phyloP scores from a whole-genome alignment of 2,888 invertebrate species.

The Cecidostiba fungosa region DNA sequence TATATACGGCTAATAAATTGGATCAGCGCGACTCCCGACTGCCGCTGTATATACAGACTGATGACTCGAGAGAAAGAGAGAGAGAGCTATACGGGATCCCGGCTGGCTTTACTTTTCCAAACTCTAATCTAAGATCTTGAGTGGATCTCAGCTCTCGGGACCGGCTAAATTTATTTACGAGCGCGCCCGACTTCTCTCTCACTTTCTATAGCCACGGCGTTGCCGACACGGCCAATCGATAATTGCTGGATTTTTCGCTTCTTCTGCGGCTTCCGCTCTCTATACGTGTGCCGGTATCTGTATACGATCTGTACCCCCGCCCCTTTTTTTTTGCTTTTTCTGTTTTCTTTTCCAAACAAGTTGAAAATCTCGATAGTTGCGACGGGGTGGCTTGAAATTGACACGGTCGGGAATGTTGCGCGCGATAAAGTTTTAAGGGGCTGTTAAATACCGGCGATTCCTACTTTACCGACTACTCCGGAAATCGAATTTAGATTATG shows the following conservation, averaged over 20 bases:
- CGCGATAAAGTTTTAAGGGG: not conserved
- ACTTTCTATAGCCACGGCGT: slow-evolving; percentile 42
- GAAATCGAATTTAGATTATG: not conserved
- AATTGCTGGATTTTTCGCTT: slow-evolving; percentile 55
- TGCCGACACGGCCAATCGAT: slow-evolving; percentile 57
- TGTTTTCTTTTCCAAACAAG: not conserved
- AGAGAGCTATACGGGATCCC: slow-evolving; percentile 65
- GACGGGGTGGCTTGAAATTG: too few species aligned
- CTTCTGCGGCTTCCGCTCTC: not conserved
- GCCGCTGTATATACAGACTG: slow-evolving; percentile 25
- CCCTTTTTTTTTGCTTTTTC: not conserved
- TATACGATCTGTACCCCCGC: not conserved
- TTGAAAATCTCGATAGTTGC: not conserved
- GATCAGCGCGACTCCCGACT: slow-evolving; percentile 77
- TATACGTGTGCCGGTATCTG: not conserved
- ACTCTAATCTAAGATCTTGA: slow-evolving; percentile 79
- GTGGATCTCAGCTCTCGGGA: slow-evolving; percentile 76
- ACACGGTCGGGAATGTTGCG: too few species aligned
- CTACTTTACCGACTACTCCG: not conserved
- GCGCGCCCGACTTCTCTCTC: slow-evolving; percentile 64
- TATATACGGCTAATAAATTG: slow-evolving; percentile 78
- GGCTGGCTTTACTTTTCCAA: slow-evolving; percentile 76
- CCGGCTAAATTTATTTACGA: slow-evolving; percentile 72
- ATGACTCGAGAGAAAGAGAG: not conserved
- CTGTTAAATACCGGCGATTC: not conserved